Evolutionary conservation across 2,888 invertebrate genomes (phyloP), one percentile per base, ranked within the genome.

Genomic region (Gandaritis pyraliata): DNA sequence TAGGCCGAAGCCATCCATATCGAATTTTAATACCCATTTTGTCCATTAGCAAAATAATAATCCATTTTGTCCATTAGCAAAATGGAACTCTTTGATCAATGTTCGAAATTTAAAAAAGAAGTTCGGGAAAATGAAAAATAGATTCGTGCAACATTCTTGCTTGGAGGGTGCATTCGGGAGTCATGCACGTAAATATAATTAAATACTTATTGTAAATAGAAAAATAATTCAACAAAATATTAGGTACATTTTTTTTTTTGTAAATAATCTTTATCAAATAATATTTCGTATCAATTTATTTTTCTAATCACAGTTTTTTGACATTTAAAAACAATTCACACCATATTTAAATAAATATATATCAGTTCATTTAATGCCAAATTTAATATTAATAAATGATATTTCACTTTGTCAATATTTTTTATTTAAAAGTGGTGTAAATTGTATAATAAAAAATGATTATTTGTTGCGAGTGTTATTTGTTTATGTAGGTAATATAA

Each of bases 111-210:
- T 73, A 70, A 74, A 80, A 85, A 83, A 83, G 78, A 80, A 72
- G 76, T 72, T 72, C 67, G 73, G 70, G 75, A 76, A 81, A 76
- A 74, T 79, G 79, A 72, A 81, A 80, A 78, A 81, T 76, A 81
- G 80, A 71, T 82, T 83, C 91, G 91, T 91, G 91, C 91, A 90
- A 89, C 91, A 91, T 88, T 90, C 90, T 86, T 84, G 85, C 85
- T 82, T 81, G 66, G 59, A 82, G 88, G 85, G 89, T 90, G 90
- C 91, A 91, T 90, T 90, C 89, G 78, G 90, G 90, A 86, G 65
- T 76, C 91, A 91, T 91, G 91, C 91, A 90, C 91, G 85, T 83
- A 76, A 82, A 88, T 86, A 86, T 59, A 43, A 69, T 72, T 75
- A 75, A 74, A 75, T 76, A 77, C 75, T 77, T 75, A 77, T 72